phyloP scores from a whole-genome alignment of 2,888 invertebrate genomes.

The Diplazon laetatorius region DNA sequence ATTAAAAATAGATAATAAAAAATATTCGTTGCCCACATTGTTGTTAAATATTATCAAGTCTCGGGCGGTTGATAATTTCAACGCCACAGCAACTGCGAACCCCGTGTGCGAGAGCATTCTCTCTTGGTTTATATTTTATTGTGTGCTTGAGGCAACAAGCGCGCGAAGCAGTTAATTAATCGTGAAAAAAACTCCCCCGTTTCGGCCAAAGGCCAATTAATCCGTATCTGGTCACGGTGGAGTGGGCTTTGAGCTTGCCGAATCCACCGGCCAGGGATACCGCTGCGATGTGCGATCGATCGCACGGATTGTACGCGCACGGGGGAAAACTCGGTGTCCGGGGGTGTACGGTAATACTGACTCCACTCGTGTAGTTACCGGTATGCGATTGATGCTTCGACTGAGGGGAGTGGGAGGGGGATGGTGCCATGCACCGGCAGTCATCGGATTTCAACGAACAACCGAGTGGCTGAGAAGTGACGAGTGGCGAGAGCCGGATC shows the following conservation, averaged over 20 bases:
- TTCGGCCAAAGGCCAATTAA: conserved; percentile 53
- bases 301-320: conserved; percentile 3
- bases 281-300: conserved; percentile 33
- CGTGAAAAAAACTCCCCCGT: conserved; percentile 37
- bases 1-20: background rate
- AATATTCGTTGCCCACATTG: background rate
- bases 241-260: conserved; percentile 38
- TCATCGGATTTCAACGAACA: conserved; percentile 37
- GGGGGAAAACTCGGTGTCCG: background rate
- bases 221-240: conserved; percentile 41
- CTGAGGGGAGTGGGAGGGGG: too few relatives aligned
- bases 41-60: background rate
- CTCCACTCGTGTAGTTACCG: conserved; percentile 36
- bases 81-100: background rate
- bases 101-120: background rate
- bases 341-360: conserved; percentile 3
- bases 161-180: conserved; percentile 45
- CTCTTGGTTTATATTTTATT: conserved; percentile 32
- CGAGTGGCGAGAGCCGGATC: conserved; percentile 26
- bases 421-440: conserved; percentile 19
- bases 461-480: conserved; percentile 34
- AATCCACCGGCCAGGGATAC: conserved; percentile 20
- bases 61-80: background rate
- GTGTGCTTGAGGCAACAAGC: conserved; percentile 28
- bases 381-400: conserved; percentile 24